phyloP scores from a whole-genome alignment of 2,888 invertebrate species.

The Meteorus colon region DNA sequence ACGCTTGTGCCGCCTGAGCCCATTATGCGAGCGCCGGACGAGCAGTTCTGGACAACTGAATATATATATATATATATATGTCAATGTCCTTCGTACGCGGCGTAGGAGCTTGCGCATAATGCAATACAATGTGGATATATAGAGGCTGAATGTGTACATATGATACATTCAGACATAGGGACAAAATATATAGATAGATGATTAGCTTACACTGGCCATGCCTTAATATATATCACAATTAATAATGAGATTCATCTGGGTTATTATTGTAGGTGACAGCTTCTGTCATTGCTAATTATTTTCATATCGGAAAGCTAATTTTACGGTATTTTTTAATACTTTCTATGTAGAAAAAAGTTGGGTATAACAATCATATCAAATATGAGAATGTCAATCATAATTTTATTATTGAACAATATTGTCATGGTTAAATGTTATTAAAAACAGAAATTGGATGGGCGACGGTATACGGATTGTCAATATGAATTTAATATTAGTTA shows the following conservation, averaged over 20 bases:
- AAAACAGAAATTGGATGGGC: not conserved
- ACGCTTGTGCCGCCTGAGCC: constrained; percentile 60
- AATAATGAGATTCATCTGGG: not conserved
- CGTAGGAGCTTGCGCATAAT: constrained; percentile 50
- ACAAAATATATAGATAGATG: not conserved
- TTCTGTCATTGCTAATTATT: too few species aligned
- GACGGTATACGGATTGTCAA: not conserved
- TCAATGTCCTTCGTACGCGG: constrained; percentile 54
- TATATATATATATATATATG: constrained; percentile 62
- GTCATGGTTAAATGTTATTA: not conserved
- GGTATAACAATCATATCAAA: not conserved
- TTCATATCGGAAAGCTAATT: too few species aligned
- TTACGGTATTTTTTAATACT: too few species aligned
- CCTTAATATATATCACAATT: not conserved
- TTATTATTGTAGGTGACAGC: not conserved
- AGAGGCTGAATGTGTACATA: constrained; percentile 49
- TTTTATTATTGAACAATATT: not conserved
- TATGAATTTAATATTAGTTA: not conserved
- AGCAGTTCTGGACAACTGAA: constrained; percentile 51
- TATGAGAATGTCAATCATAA: not conserved
- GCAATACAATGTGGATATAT: constrained; percentile 66
- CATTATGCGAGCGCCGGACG: constrained; percentile 53
- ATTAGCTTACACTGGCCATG: not conserved
- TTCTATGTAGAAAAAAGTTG: not conserved
- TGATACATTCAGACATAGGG: not conserved